These are phyloP conservation scores for Caranx ignobilis DNA, from an alignment of 2,113 vertebrate genomes.

Conservation along the genomic window DNA sequence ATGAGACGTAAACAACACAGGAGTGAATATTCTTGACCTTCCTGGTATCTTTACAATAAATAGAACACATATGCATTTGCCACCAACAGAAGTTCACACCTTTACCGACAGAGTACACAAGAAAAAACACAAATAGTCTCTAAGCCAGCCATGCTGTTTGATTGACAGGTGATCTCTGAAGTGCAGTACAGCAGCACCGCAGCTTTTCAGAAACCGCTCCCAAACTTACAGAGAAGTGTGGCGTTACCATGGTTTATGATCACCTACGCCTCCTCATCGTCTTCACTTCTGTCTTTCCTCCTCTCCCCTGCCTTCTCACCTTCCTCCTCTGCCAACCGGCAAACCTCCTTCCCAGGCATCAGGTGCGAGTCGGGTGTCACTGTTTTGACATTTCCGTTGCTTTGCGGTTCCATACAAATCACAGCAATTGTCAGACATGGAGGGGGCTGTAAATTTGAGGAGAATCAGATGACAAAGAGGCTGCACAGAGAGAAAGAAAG, in stretches of 20 bases:
- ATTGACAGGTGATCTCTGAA: neutral
- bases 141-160: neutral
- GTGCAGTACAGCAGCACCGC: neutral
- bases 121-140: neutral
- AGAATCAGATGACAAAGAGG: slow-evolving; percentile 17
- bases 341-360: neutral
- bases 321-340: neutral
- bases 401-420: slow-evolving; percentile 5
- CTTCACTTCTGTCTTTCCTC: neutral
- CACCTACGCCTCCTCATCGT: neutral
- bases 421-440: slow-evolving; percentile 15
- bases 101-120: neutral
- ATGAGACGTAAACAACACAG: too few relatives aligned
- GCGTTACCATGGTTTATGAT: neutral
- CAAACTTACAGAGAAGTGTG: neutral
- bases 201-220: neutral
- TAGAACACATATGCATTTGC: neutral
- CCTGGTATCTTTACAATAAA: too few relatives aligned
- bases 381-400: slow-evolving; percentile 18
- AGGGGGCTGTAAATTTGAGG: slow-evolving; percentile 3
- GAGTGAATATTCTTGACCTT: too few relatives aligned
- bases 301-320: neutral
- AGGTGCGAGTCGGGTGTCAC: neutral
- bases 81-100: neutral
- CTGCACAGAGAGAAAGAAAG: neutral